Evolutionary conservation across 1,140 invertebrate genomes (phyloP), one percentile per base, ranked within the genome.

Genomic region (Brachionus asplanchnoidis): DNA sequence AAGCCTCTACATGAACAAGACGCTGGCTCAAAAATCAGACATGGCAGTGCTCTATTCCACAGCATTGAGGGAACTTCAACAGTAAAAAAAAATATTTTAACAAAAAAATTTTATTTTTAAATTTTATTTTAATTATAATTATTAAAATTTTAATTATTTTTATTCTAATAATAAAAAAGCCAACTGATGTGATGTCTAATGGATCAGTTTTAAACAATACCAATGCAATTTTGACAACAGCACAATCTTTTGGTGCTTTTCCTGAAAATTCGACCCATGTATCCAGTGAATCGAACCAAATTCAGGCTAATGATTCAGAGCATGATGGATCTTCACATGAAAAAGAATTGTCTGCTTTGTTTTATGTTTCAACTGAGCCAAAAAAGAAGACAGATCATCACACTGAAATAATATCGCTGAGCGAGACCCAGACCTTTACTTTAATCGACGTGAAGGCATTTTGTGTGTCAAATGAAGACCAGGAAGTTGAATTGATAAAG

Each of bases 361-460:
- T 82, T 65, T 82, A 44, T 36, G 42, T 40, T 12, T 44, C 32
- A 17, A 42, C 32, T 1, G 79, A 82, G 17, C 20, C 20, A 3
- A 68, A 82, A 65, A 82, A 68, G 17, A 82, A 68, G 20, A 14
- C 12, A 9, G 79, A 68, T 36, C 2, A 5, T 20, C 88, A 88
- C 79, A 85, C 86, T 8, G 87, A 89, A 7, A 86, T 87, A 23
- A 86, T 90, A 46, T 85, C 85, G 20, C 79, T 90, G 32, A 87
- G 85, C 11, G 89, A 90, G 78, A 89, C 89, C 5, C 87, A 88
- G 12, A 90, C 89, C 32, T 88, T 89, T 60, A 88, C 87, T 86
- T 84, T 89, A 68, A 85, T 90, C 26, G 88, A 90, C 78, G 86
- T 89, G 83, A 87, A 87, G 7, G 87, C 86, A n/a, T 84, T 87